Conservation (phyloP, 2,797 vertebrate species). For the Mycteria americana region DNA sequence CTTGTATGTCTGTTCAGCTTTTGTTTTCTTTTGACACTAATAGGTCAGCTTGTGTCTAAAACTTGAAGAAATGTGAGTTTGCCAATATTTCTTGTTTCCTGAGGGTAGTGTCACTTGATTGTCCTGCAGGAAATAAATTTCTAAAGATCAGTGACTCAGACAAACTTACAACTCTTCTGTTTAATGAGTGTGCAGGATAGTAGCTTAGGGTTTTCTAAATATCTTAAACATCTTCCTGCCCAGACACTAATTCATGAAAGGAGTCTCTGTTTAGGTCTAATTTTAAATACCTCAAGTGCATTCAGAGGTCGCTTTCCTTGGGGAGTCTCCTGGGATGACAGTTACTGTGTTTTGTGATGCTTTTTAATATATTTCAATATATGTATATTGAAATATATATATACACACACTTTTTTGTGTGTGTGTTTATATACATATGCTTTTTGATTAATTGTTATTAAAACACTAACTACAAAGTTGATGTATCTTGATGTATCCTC, state of each 20-base stretch:
- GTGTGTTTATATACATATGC: background rate
- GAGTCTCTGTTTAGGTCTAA: background rate
- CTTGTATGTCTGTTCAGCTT: constrained; percentile 21
- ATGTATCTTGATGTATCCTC: background rate
- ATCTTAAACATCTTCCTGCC: background rate
- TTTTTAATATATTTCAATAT: background rate
- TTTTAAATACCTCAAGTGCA: background rate
- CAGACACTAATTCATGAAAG: background rate
- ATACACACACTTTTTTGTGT: background rate
- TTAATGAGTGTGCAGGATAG: background rate
- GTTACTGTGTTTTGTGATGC: background rate
- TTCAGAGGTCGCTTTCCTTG: background rate
- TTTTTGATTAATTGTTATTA: background rate
- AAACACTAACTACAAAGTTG: background rate
- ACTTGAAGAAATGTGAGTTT: constrained; percentile 45
- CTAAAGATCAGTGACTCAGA: background rate
- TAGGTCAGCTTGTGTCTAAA: constrained; percentile 59
- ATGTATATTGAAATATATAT: background rate
- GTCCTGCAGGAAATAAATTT: constrained; percentile 17
- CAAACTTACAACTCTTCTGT: background rate
- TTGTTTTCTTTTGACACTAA: constrained; percentile 58
- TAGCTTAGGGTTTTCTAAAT: background rate
- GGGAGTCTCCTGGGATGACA: background rate
- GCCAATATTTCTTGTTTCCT: constrained; percentile 44
- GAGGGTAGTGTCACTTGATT: background rate